Evolutionary conservation across 1,140 invertebrate genomes (phyloP), one percentile per base, ranked within the genome.

Genomic region (Megalopta genalis): DNA sequence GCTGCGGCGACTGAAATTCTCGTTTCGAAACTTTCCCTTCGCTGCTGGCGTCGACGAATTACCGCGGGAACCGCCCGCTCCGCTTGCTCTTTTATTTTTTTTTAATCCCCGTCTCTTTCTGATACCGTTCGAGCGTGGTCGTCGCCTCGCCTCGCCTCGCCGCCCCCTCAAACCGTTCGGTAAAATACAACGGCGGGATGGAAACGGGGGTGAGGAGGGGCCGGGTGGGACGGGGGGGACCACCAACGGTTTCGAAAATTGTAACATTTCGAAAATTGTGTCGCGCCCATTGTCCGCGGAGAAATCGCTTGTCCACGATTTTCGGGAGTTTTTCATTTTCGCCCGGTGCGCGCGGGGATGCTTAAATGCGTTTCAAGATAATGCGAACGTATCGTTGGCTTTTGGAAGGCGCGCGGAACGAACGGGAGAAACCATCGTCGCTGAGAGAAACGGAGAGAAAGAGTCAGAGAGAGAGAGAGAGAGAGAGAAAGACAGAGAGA

Each of bases 1-100:
- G 83, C 84, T 49, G 84, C 84, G 84, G 73, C 80, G 85, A 86
- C 85, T 86, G 84, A 86, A 86, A 86, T 83, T 83, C 84, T 66
- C 73, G 84, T 86, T 86, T 76, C 77, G 82, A 86, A 86, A 86
- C 81, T 86, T 86, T 80, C 73, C 75, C 74, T 81, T 70, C 64
- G 32, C 23, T 54, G 66, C 57, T 37, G 66, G 32, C 76, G 78
- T 71, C 75, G 71, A 65, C 72, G 84, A 60, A 46, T 81, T 73
- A 68, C 75, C 21, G 46, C 69, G 57, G 59, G 59, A 77, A 64
- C 76, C 59, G 39, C 32, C 49, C 42, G 46, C 59, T 71, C 59
- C 32, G 21, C 16, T 69, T 23, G 25, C 27, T 63, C 57, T 68
- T 69, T 54, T 62, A 39, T 46, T 39, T 60, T 54, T 23, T 77